Base-by-base conservation (phyloP, 2,888 invertebrate species). In the Orthonychiurus folsomi region DNA sequence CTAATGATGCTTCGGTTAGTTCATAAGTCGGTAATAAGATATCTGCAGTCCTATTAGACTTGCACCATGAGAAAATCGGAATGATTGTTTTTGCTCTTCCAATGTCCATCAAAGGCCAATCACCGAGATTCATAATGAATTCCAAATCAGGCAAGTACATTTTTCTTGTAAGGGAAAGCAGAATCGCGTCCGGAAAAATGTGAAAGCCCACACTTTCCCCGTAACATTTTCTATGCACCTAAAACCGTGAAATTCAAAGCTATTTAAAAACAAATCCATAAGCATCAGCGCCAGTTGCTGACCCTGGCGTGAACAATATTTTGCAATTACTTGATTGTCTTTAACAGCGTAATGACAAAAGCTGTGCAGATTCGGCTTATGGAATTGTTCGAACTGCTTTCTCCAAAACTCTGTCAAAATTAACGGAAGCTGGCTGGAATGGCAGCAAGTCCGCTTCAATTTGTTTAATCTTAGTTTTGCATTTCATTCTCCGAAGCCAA, bases 21-120 rank as follows among this genome's bases (percentile, higher is more conserved):
- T 96, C 95, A 78, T 96, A 96, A 1, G 95, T 95, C 5, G 96
- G 96, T 82, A 96, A 81, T 27, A 93, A 84, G 76, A 96, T 93
- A 77, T 97, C 96, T 73, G 82, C 80, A 3, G 88, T 86, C 64
- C 88, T 85, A 63, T 84, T 81, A 67, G 92, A 94, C 56, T 67
- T 67, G 78, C 96, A 96, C 96, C 96, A 97, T 20, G 95, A 95
- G 76, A 96, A 89, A 66, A 97, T 84, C 1, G 96, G 94, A 3
- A 81, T 64, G 67, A 85, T 82, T 15, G 82, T 80, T 21, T 76
- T 75, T 1, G 86, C 84, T 50, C 63, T 26, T 2, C 56, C 48
- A n/a, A 57, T 23, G 12, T 69, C 65, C 61, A 77, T 76, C 25
- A 96, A 78, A 0, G 96, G 96, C 95, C 95, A 96, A 78, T 97